Percentiles rank a stretch among this genome's conserved stretches.
phyloP scores from a whole-genome alignment of 2,888 invertebrate genomes.

The Tachina grossa region DNA sequence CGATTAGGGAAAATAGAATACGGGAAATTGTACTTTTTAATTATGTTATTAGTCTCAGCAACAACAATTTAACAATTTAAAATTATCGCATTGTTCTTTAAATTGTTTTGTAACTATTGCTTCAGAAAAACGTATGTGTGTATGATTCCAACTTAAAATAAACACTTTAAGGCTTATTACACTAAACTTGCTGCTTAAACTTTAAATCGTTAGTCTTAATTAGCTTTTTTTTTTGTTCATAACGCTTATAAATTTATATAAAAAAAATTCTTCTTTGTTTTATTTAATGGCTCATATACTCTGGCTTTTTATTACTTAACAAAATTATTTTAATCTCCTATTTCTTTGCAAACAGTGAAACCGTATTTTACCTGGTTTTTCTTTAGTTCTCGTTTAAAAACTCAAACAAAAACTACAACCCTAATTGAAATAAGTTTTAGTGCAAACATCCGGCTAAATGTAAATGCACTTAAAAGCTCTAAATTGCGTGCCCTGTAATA shows the following conservation, averaged over 20 bases:
- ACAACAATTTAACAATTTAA: no score
- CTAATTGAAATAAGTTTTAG: constrained; percentile 72
- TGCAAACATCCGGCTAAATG: constrained; percentile 72
- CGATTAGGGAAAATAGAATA: no score
- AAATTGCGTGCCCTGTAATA: constrained; percentile 69
- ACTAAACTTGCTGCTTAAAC: background rate
- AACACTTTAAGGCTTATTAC: no score
- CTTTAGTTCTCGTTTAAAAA: background rate
- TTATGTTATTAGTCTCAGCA: no score
- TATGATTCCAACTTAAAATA: no score
- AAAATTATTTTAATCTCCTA: background rate
- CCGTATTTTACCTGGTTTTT: constrained; percentile 26
- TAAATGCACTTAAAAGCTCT: constrained; percentile 71
- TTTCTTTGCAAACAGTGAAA: background rate
- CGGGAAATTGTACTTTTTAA: no score
- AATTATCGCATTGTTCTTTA: no score
- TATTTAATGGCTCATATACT: constrained; percentile 5
- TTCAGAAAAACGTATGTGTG: no score
- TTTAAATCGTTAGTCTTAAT: background rate
- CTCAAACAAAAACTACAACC: constrained; percentile 51
- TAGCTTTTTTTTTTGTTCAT: background rate
- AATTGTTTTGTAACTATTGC: no score
- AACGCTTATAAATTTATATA: background rate
- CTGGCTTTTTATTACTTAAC: background rate
- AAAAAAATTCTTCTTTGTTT: background rate